Evolutionary conservation across 2,888 invertebrate genomes (phyloP), one percentile per base, ranked within the genome.

Genomic region (Himalopsyche anomala): DNA sequence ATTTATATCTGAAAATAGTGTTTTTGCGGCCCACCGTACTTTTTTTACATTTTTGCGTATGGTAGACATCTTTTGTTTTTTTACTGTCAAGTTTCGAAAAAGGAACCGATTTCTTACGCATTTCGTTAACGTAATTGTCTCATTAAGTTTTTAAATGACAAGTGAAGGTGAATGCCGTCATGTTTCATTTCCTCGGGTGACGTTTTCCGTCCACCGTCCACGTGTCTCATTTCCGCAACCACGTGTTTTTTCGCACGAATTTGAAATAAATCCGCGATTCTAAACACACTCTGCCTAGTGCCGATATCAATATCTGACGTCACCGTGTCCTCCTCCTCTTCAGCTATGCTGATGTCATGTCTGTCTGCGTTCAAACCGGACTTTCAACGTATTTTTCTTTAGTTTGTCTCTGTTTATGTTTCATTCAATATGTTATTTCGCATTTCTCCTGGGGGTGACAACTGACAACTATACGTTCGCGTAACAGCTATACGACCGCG

Each of bases 291-390:
- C 28, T 62, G n/a, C 56, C 19, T n/a, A 6, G n/a, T 62, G 62
- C 62, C 28, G 62, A 5, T 62, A 62, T 62, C 6, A 62, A 62
- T 62, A 19, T 62, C 62, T 62, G 62, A 62, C 62, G 62, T 62
- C 62, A 62, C 19, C 62, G 9, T 28, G 28, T 62, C 62, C 5
- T 62, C 55, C 55, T 55, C 62, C 62, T 62, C 51, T 51, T 51
- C 62, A 28, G 28, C 8, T n/a, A 19, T 28, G 62, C n/a, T 62
- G 62, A 62, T 62, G 62, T 62, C 62, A 62, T 62, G 62, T 19
- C 62, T 19, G 62, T 62, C 62, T 56, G 56, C 62, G 62, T 28
- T 4, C 19, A 62, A 62, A 62, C 28, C 62, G 62, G 62, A 62
- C 62, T 62, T 62, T 62, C n/a, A 62, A 62, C 62, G 28, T 62